Base-by-base conservation (phyloP, 2,113 vertebrate species). In the Nycticorax nycticorax region DNA sequence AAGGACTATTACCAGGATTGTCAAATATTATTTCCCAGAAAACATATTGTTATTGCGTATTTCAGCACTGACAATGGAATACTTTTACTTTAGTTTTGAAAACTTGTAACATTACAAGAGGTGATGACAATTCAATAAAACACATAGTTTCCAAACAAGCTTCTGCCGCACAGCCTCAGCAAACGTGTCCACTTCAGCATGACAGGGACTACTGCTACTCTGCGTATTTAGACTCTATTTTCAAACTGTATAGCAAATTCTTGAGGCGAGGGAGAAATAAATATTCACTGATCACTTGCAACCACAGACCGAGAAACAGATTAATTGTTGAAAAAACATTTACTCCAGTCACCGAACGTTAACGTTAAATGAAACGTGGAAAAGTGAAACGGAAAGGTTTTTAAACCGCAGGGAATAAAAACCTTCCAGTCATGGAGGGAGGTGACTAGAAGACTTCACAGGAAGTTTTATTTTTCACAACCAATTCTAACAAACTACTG, bases 291-390 rank as follows among this genome's bases (percentile, higher is more conserved):
- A 66, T n/a, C 20, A 26, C 33, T 35, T 39, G 23, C 37, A 59
- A n/a, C 24, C 39, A 53, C 13, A 69, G 24, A 81, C 16, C 1
- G 9, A 47, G 20, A 80, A 89, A 75, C 26, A 76, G n/a, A 88
- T 50, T 53, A 69, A 57, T 6, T 45, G 50, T 10, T 48, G 19
- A 30, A 89, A 69, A 77, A 92, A 39, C 2, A 30, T 2, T 52
- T n/a, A 79, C 6, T 64, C 6, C 7, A 62, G 15, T 22, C 5
- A 6, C 35, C 1, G 1, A 77, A 64, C 3, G 2, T 0, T 72
- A 6, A 55, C 55, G 30, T 56, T 57, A 87, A 89, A 80, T 3
- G 12, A n/a, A 88, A 84, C 3, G 2, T 6, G 15, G 15, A 66
- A 92, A 83, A 92, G 14, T 4, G 13, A 41, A 92, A 78, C 17